These are phyloP conservation scores for Dryomyza anilis DNA, from an alignment of 2,888 invertebrate genomes.

Conservation along the genomic window DNA sequence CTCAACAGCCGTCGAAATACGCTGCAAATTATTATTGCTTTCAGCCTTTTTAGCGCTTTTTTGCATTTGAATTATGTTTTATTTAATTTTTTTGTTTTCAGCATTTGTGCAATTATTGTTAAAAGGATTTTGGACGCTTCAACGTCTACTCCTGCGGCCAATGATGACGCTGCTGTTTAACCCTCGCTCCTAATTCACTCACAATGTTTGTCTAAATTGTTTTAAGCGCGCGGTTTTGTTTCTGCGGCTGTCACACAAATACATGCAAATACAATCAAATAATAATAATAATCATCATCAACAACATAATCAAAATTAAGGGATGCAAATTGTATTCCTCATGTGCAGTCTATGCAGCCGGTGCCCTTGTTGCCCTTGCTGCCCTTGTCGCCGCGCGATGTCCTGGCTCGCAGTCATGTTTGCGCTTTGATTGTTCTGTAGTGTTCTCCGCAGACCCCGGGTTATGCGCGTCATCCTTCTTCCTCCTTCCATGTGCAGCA, in stretches of 20 bases:
- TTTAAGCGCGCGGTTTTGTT: slow-evolving; percentile 26
- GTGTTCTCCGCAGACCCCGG: slow-evolving; percentile 1
- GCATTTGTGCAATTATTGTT: slow-evolving; percentile 17
- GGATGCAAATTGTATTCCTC: slow-evolving; percentile 26
- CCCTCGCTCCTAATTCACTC: slow-evolving; percentile 20
- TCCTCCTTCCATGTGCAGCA: background rate
- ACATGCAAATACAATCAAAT: slow-evolving; percentile 32
- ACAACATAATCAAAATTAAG: slow-evolving; percentile 14
- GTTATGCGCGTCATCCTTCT: background rate
- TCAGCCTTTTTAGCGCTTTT: background rate
- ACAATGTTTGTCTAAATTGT: slow-evolving; percentile 24
- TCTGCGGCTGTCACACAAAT: slow-evolving; percentile 53
- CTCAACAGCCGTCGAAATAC: background rate
- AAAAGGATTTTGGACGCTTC: slow-evolving; percentile 22
- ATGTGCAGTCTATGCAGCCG: no score
- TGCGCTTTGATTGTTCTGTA: slow-evolving; percentile 4
- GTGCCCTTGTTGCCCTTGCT: background rate
- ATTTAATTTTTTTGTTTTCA: background rate
- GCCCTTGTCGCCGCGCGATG: background rate
- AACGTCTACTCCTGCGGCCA: slow-evolving; percentile 9
- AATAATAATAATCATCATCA: slow-evolving; percentile 14
- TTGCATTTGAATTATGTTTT: background rate
- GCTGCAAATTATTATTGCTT: slow-evolving; percentile 4
- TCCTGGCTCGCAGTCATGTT: background rate
- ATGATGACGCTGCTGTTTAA: slow-evolving; percentile 12